These are phyloP conservation scores for Oreochromis grahami DNA, from an alignment of 2,797 vertebrate species.

Conservation along the genomic window DNA sequence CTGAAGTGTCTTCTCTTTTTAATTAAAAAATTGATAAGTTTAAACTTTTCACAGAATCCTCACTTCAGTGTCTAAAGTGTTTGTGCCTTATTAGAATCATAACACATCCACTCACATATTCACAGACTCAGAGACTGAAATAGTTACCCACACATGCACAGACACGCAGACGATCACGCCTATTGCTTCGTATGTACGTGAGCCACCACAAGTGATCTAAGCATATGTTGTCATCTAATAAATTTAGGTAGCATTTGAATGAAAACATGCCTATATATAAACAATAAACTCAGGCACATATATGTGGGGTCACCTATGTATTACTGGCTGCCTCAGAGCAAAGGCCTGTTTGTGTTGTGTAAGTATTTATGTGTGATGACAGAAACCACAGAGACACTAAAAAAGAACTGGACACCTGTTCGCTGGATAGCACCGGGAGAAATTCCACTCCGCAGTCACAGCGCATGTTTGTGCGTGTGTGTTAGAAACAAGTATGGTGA, in stretches of 20 bases:
- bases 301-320: background rate
- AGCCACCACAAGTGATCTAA: background rate
- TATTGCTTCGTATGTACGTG: background rate
- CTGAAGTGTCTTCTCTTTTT: background rate
- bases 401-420: conserved; percentile 64
- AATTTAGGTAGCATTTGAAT: background rate
- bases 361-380: conserved; percentile 14
- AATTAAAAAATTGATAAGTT: background rate
- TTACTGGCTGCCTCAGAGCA: conserved; percentile 5
- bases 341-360: background rate
- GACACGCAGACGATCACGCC: background rate
- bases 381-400: conserved; percentile 30
- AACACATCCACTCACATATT: background rate
- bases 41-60: background rate
- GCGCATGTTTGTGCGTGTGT: background rate
- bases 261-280: conserved; percentile 12
- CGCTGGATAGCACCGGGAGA: conserved; percentile 30
- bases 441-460: conserved; percentile 35
- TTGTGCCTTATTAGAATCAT: background rate
- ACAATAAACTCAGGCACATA: background rate
- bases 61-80: background rate
- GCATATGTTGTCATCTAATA: background rate
- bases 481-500: conserved; percentile 34
- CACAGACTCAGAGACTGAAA: background rate
- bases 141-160: background rate